Evolutionary conservation across 2,113 vertebrate species (phyloP).

Genomic region (western clawed frog (Xenopus tropicalis)): DNA sequence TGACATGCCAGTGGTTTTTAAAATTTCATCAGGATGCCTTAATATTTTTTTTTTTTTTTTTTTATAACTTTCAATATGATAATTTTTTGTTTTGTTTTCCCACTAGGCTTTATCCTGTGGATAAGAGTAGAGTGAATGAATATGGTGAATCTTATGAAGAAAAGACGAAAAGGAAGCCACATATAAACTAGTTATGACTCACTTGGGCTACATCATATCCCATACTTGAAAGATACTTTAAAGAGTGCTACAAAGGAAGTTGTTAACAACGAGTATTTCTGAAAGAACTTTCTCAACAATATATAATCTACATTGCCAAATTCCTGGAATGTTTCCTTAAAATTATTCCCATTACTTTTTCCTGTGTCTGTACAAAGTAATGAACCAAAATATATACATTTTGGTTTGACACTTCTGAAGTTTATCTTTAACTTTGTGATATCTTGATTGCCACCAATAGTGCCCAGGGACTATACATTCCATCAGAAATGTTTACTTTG

Average conservation of each 20-base stretch:
- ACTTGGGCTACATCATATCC: constrained; percentile 34
- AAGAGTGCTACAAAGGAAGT: constrained; percentile 51
- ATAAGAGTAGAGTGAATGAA: constrained; percentile 85
- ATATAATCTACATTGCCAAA: constrained; percentile 66
- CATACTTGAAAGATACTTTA: constrained; percentile 48
- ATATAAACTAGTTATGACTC: constrained; percentile 66
- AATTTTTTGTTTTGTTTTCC: not conserved
- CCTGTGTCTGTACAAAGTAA: not conserved
- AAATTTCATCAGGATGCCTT: too few relatives aligned
- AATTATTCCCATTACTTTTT: constrained; percentile 3
- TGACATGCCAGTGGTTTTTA: too few relatives aligned
- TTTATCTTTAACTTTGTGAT: too few relatives aligned
- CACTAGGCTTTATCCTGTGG: constrained; percentile 79
- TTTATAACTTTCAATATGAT: too few relatives aligned
- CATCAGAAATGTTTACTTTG: too few relatives aligned
- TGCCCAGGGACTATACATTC: too few relatives aligned
- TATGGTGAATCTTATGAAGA: constrained; percentile 81
- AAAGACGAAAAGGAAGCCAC: constrained; percentile 72
- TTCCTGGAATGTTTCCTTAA: constrained; percentile 51
- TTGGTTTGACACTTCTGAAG: too few relatives aligned
- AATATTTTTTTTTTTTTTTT: too few relatives aligned
- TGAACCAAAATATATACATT: too few relatives aligned
- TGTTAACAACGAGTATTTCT: constrained; percentile 58
- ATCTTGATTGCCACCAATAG: too few relatives aligned
- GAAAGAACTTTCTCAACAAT: constrained; percentile 53